Base-by-base conservation (phyloP, 2,888 invertebrate genomes). In the Harpalus rufipes region DNA sequence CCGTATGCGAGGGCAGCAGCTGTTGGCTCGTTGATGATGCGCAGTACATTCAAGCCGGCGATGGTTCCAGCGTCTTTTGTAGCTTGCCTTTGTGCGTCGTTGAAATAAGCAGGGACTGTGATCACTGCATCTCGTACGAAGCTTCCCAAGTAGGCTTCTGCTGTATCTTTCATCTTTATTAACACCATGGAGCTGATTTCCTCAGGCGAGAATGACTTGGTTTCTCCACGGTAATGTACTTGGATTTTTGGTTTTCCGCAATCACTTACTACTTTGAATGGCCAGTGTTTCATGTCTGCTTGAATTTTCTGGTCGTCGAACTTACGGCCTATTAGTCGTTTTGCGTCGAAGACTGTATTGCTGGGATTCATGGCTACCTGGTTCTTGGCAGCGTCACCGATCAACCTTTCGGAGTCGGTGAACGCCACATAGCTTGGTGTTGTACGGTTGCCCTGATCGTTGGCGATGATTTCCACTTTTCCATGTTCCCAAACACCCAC, bases 381-480 rank as follows among this genome's bases (percentile, higher is more conserved):
- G 91, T 94, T 95, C 90, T 95, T 95, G 78, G 95, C 95, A 7
- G 94, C 94, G 89, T 95, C 95, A 78, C 95, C 95, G 89, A 95
- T 93, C 76, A 95, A 92, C 63, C 95, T 92, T 90, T 95, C 94
- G 10, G 93, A 93, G 89, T 95, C 95, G 7, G 92, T 95, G 90
- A 95, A 95, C 25, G 95, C 95, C 84, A 96, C 95, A 90, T 95
- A 95, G 83, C 94, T 94, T 72, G 97, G 97, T 80, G 97, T 97
- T 8, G 96, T 97, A 79, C 97, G 92, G 91, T 97, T 97, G 86
- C 97, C 97, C 91, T 97, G 96, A 90, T 97, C 96, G 90, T 97
- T 97, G 85, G 97, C 96, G 89, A 97, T 96, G 87, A 96, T 96
- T 90, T 96, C 96, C 88, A 96, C 96, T 90, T 96, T 96, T 84